phyloP scores from a whole-genome alignment of 2,113 vertebrate genomes.

The Salminus brasiliensis region DNA sequence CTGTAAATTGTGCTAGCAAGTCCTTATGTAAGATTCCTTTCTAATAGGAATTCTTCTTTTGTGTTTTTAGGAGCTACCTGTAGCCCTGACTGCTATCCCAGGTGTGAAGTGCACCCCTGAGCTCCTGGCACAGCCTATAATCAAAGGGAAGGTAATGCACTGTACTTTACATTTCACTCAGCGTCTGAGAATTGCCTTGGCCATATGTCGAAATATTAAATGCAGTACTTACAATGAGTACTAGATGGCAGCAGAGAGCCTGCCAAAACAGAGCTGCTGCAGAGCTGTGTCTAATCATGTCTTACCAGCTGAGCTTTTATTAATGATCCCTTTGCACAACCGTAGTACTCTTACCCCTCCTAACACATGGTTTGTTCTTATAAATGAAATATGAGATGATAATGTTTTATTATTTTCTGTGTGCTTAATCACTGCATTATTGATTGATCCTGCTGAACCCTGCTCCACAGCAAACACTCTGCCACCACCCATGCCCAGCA shows the following conservation, averaged over 20 bases:
- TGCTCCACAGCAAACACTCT: background rate
- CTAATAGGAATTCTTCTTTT: background rate
- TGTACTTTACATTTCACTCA: background rate
- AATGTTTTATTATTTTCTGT: background rate
- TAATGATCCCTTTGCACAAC: too few species aligned
- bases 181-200: background rate
- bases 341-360: too few species aligned
- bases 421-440: too few species aligned
- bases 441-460: too few species aligned
- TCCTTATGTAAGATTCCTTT: background rate
- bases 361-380: too few species aligned
- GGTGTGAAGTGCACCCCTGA: conserved; percentile 83
- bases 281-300: background rate
- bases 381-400: too few species aligned
- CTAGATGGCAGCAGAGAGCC: conserved; percentile 42
- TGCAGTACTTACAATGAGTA: conserved; percentile 9
- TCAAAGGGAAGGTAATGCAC: conserved; percentile 80
- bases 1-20: too few species aligned
- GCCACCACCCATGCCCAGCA: conserved; percentile 1
- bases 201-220: background rate
- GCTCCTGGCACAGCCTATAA: conserved; percentile 77
- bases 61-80: conserved; percentile 64
- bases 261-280: background rate
- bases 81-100: conserved; percentile 76
- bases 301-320: background rate